A percentile compares a stretch with the other conserved stretches of the same genome.
Conservation (phyloP, 2,888 invertebrate genomes). For the Resseliella maxima region DNA sequence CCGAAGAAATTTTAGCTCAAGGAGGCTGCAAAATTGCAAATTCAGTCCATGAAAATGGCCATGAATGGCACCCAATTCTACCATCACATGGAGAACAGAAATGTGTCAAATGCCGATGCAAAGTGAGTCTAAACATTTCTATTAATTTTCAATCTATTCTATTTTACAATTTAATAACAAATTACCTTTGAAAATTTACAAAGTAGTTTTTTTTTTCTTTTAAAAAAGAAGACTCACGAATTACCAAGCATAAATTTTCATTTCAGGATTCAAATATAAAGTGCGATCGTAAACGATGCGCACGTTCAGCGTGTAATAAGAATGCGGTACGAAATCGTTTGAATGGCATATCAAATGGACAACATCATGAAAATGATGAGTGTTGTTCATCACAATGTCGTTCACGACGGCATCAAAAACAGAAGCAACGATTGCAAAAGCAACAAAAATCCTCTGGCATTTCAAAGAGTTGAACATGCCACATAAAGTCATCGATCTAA, state of each 20-base stretch:
- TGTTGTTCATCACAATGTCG: constrained; percentile 67
- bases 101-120: constrained; percentile 91
- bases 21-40: constrained; percentile 86
- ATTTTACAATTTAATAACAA: too few species aligned
- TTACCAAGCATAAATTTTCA: too few species aligned
- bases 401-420: constrained; percentile 64
- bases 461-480: constrained; percentile 37
- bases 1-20: constrained; percentile 78
- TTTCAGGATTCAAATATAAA: constrained; percentile 82
- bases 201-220: too few species aligned
- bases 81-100: constrained; percentile 88
- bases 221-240: too few species aligned
- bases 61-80: constrained; percentile 89
- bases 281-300: constrained; percentile 84
- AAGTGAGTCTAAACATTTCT: constrained; percentile 71
- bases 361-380: constrained; percentile 68
- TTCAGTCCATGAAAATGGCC: constrained; percentile 73
- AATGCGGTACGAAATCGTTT: constrained; percentile 62
- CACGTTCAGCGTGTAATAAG: constrained; percentile 76
- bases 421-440: constrained; percentile 63
- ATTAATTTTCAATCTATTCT: too few species aligned
- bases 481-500: constrained; percentile 41
- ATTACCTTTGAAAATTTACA: too few species aligned
- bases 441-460: constrained; percentile 56
- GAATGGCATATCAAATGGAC: constrained; percentile 65